A percentile compares a stretch with the other conserved stretches of the same genome.
These are phyloP conservation scores for Unio pictorum DNA, from an alignment of 2,888 invertebrate genomes.

Conservation along the genomic window DNA sequence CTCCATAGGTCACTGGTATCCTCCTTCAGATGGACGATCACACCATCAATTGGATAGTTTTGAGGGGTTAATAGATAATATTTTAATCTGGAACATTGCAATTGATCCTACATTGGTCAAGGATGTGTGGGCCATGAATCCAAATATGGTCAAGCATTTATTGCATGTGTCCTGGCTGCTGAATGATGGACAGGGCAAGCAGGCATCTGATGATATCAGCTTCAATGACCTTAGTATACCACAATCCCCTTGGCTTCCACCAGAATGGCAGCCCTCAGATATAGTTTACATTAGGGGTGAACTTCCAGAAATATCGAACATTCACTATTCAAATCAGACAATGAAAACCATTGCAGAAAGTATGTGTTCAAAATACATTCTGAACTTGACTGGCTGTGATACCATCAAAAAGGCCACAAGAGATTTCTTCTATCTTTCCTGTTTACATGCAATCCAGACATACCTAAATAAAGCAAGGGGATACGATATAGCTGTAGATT, in stretches of 20 bases:
- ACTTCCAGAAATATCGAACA: no score
- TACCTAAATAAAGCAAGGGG: conserved; percentile 16
- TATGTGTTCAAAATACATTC: no score
- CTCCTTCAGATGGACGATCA: conserved; percentile 31
- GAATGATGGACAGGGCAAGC: conserved; percentile 47
- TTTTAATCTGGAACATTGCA: conserved; percentile 44
- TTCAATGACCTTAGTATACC: neutral
- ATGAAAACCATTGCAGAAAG: no score
- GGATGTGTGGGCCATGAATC: conserved; percentile 45
- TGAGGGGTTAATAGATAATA: conserved; percentile 45
- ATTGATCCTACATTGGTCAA: conserved; percentile 43
- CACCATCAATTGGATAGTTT: conserved; percentile 28
- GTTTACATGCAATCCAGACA: conserved; percentile 23
- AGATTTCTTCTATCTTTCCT: conserved; percentile 18
- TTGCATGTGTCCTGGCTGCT: conserved; percentile 39
- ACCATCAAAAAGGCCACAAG: conserved; percentile 18
- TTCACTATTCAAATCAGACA: no score
- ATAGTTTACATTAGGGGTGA: no score
- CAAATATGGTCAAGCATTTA: conserved; percentile 26
- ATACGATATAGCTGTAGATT: conserved; percentile 30
- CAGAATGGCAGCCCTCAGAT: no score
- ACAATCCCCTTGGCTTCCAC: no score
- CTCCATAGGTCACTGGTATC: conserved; percentile 52
- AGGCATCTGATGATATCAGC: conserved; percentile 23
- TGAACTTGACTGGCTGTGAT: conserved; percentile 7